phyloP scores from a whole-genome alignment of 2,888 invertebrate genomes.

The Heliconius sara region DNA sequence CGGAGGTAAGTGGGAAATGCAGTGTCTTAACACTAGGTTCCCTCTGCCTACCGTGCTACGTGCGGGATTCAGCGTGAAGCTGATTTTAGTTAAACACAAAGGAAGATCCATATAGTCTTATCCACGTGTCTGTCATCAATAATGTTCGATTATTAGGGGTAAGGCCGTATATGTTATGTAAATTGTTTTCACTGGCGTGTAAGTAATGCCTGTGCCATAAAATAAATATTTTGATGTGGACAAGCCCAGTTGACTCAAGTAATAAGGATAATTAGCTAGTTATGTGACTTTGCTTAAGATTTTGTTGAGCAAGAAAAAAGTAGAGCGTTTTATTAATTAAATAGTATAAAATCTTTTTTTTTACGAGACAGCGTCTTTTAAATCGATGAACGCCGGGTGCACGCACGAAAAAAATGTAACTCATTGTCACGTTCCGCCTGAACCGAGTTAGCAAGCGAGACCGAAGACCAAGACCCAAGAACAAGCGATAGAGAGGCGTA shows the following conservation, averaged over 20 bases:
- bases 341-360: neutral
- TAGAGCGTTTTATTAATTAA: neutral
- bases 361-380: too few species aligned
- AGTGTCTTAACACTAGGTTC: too few species aligned
- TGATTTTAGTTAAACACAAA: neutral
- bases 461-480: too few species aligned
- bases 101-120: conserved; percentile 51
- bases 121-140: conserved; percentile 39
- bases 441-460: too few species aligned
- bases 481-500: too few species aligned
- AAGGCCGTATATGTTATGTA: conserved; percentile 48
- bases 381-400: too few species aligned
- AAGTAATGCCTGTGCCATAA: conserved; percentile 39
- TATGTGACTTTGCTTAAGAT: conserved; percentile 6
- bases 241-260: conserved; percentile 40
- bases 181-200: conserved; percentile 47
- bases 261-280: conserved; percentile 26
- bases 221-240: conserved; percentile 35
- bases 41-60: too few species aligned
- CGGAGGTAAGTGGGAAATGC: too few species aligned
- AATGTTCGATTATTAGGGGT: conserved; percentile 46
- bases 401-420: too few species aligned
- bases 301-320: neutral
- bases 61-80: too few species aligned
- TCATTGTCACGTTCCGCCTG: too few species aligned